A percentile compares a stretch with the other conserved stretches of the same genome.
These are phyloP conservation scores for Cyrtorhinus lividipennis DNA, from an alignment of 1,140 invertebrate genomes.

Conservation along the genomic window DNA sequence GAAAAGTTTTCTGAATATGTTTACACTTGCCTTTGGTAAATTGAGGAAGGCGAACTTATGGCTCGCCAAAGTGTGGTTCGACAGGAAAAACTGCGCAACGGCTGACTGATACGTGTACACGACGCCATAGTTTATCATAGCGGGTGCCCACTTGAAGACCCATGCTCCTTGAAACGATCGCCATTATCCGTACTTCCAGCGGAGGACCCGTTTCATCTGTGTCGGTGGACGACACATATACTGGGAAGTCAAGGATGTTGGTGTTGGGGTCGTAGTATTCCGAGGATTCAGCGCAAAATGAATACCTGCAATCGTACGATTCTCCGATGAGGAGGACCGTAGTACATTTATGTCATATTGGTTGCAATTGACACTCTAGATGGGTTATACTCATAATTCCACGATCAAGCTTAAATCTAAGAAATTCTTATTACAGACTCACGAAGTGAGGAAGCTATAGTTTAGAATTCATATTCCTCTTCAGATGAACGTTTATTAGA, in stretches of 20 bases:
- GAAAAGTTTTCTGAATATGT: background rate
- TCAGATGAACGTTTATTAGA: too few relatives aligned
- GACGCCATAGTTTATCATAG: background rate
- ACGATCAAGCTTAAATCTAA: too few relatives aligned
- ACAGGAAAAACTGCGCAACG: background rate
- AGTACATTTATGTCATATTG: background rate
- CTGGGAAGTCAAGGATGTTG: slow-evolving; percentile 14
- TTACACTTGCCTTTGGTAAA: slow-evolving; percentile 7
- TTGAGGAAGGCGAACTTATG: slow-evolving; percentile 17
- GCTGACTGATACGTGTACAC: slow-evolving; percentile 18
- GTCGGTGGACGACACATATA: background rate
- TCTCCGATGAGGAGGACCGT: background rate
- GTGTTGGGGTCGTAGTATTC: slow-evolving; percentile 5
- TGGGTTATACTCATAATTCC: background rate
- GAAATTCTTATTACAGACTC: too few relatives aligned
- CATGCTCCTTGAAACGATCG: background rate
- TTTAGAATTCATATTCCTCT: too few relatives aligned
- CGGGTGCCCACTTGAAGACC: slow-evolving; percentile 26
- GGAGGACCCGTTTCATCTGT: background rate
- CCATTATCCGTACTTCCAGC: slow-evolving; percentile 7
- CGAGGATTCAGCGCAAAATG: slow-evolving; percentile 9
- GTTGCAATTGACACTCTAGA: background rate
- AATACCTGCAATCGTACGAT: background rate
- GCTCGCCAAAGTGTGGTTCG: slow-evolving; percentile 3
- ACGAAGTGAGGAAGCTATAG: too few relatives aligned